These are phyloP conservation scores for Illadopsis cleaveri DNA, from an alignment of 2,113 vertebrate genomes.

Conservation along the genomic window DNA sequence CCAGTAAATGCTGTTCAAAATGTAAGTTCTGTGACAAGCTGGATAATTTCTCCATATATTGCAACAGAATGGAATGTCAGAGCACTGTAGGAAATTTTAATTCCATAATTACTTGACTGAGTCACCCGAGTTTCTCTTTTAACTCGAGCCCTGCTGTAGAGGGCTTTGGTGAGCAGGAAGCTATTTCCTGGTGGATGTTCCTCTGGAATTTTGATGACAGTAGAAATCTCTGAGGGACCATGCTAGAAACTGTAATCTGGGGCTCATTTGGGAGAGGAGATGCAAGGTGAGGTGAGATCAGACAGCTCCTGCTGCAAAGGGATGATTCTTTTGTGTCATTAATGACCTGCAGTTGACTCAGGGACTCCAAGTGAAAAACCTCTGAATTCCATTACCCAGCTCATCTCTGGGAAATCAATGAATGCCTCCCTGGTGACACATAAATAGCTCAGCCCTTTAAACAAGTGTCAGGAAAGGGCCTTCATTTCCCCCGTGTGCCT, in stretches of 20 bases:
- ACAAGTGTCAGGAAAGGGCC: neutral
- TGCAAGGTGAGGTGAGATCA: neutral
- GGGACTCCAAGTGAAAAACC: neutral
- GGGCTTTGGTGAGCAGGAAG: neutral
- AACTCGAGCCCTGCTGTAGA: neutral
- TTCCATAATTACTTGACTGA: neutral
- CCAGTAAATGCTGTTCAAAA: neutral
- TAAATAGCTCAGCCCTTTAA: neutral
- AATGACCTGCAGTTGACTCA: neutral
- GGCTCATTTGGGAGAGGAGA: neutral
- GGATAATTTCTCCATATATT: neutral
- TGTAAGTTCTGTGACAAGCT: neutral
- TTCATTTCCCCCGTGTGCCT: neutral
- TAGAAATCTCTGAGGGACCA: neutral
- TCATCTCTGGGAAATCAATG: constrained; percentile 35
- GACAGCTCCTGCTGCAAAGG: neutral
- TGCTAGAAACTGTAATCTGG: neutral
- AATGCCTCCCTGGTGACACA: neutral
- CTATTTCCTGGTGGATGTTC: neutral
- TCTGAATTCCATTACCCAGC: constrained; percentile 9
- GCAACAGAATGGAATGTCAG: neutral
- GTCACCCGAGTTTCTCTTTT: neutral
- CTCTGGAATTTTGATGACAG: neutral
- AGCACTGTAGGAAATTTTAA: neutral
- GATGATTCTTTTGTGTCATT: neutral